phyloP scores from a whole-genome alignment of 2,113 vertebrate species.

The Perognathus longimembris region DNA sequence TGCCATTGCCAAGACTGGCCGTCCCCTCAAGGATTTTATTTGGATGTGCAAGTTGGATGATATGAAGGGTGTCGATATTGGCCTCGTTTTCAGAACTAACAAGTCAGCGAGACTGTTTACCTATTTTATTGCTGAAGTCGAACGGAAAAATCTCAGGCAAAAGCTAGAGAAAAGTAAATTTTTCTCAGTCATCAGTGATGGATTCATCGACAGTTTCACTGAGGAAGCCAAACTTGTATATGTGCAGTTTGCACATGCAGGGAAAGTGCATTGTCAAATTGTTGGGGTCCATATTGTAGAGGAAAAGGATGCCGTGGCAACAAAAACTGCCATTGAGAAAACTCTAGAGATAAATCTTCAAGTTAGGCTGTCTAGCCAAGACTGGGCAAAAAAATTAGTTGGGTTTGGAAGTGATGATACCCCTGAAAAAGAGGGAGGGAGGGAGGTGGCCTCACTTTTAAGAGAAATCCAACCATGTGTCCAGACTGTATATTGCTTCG shows the following conservation, averaged over 20 bases:
- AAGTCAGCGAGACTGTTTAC: conserved; percentile 80
- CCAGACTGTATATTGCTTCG: conserved; percentile 75
- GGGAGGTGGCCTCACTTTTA: conserved; percentile 67
- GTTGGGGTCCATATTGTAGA: conserved; percentile 75
- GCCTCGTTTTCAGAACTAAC: conserved; percentile 81
- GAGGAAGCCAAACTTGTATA: conserved; percentile 75
- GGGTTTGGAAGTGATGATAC: conserved; percentile 77
- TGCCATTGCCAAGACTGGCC: conserved; percentile 80
- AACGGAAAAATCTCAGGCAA: conserved; percentile 80
- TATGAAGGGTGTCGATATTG: conserved; percentile 82
- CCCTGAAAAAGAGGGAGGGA: conserved; percentile 40
- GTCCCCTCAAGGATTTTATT: conserved; percentile 74
- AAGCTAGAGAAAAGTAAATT: conserved; percentile 83
- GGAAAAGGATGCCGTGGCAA: conserved; percentile 53
- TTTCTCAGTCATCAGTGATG: conserved; percentile 81
- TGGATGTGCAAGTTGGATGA: conserved; percentile 82
- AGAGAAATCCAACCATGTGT: conserved; percentile 81
- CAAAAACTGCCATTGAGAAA: conserved; percentile 80
- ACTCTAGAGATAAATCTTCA: conserved; percentile 81
- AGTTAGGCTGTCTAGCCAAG: conserved; percentile 69
- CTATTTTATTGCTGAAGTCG: conserved; percentile 83
- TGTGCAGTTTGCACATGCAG: conserved; percentile 75
- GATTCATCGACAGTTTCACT: conserved; percentile 19
- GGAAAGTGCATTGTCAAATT: conserved; percentile 81
- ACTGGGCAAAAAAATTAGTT: conserved; percentile 83